Evolutionary conservation across 2,797 vertebrate species (phyloP).

Genomic region (Channallabes apus): DNA sequence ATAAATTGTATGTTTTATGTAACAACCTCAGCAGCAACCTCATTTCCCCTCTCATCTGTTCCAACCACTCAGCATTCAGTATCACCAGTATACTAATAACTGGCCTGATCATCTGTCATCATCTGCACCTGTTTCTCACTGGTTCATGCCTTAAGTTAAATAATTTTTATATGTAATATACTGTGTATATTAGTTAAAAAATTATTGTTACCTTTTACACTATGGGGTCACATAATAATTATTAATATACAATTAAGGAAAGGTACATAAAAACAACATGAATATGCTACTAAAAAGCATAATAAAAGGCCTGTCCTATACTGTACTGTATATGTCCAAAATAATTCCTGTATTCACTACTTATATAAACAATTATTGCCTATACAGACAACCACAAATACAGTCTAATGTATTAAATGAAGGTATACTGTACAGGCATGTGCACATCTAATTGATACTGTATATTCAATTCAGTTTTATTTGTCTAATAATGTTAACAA

Average conservation of each 20-base stretch:
- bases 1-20: too few relatives aligned
- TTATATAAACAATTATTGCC: background rate
- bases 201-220: background rate
- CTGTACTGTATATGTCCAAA: background rate
- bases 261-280: background rate
- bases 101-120: too few relatives aligned
- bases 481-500: background rate
- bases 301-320: too few relatives aligned
- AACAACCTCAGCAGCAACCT: too few relatives aligned
- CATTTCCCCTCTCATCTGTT: too few relatives aligned
- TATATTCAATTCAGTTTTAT: background rate
- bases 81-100: too few relatives aligned
- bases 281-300: background rate
- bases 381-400: background rate
- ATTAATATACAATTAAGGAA: background rate
- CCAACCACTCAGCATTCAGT: too few relatives aligned
- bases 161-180: too few relatives aligned
- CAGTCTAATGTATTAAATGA: background rate
- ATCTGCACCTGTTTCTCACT: too few relatives aligned
- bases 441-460: background rate
- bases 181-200: background rate
- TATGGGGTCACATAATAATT: background rate
- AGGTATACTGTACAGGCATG: background rate
- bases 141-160: too few relatives aligned
- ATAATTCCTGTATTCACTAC: too few relatives aligned